Evolutionary conservation across 2,888 invertebrate genomes (phyloP), one percentile per base, ranked within the genome.

Genomic region (Alviniconcha strummeri): DNA sequence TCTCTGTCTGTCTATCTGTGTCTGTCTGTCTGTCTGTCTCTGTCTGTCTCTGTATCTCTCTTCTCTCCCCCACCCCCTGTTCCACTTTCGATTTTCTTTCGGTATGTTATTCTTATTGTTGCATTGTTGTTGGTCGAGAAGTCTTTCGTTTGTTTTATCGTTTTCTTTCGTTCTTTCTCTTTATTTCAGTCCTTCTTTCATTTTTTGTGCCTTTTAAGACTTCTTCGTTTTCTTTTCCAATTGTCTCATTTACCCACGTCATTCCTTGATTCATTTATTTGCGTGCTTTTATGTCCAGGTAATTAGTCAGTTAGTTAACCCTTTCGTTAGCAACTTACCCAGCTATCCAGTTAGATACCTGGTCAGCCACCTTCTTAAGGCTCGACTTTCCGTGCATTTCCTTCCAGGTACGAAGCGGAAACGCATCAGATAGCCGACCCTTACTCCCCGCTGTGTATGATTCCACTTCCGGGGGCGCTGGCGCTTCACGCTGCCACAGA

Each of bases 361-460:
- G 36, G 36, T 36, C 36, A 36, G 36, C 3, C 36, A 36, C 36
- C 36, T 36, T 36, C 36, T 36, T 36, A 36, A 36, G 36, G 36
- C 36, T 36, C 36, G 36, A 36, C 36, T 1, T 36, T 36, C 36
- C 36, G 36, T 36, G 36, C 36, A 11, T 52, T 74, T 36, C 36
- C 52, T 74, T 36, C 0, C 81, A 85, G 88, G 8, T 87, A 87
- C 80, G 86, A 88, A 75, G 81, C 86, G 6, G 57, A 84, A 3
- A 88, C 88, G 15, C 85, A 83, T 56, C 91, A 80, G 54, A 36
- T 84, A 52, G 13, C 77, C 4, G 84, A 91, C 76, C 92, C 92
- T 0, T 92, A 92, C 84, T 92, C 92, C 5, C 91, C 92, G 0
- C 82, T 88, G 71, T 90, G 92, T 76, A 89, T 91, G 86, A 92